A percentile compares a stretch with the other conserved stretches of the same genome.
These are phyloP conservation scores for Borostomias antarcticus DNA, from an alignment of 2,797 vertebrate species.

Conservation along the genomic window DNA sequence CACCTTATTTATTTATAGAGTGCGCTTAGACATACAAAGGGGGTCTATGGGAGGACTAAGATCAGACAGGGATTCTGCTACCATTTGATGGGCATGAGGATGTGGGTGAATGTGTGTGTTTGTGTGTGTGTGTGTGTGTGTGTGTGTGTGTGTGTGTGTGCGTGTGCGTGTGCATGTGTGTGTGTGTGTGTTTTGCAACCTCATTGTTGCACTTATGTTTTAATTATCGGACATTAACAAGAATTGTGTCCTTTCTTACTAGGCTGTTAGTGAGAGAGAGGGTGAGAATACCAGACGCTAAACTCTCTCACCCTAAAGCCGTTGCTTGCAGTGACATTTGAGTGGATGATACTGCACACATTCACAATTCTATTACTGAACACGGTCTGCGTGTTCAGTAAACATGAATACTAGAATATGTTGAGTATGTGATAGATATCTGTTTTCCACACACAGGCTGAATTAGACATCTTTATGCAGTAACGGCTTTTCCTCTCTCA, in stretches of 20 bases:
- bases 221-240: slow-evolving; percentile 10
- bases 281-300: slow-evolving; percentile 3
- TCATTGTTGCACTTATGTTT: neutral
- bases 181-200: neutral
- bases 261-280: neutral
- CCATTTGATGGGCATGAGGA: slow-evolving; percentile 1
- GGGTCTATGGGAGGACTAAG: slow-evolving; percentile 29
- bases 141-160: neutral
- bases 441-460: neutral
- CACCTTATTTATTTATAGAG: slow-evolving; percentile 81
- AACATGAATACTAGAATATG: neutral
- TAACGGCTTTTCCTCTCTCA: slow-evolving; percentile 2
- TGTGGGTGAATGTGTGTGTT: neutral
- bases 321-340: slow-evolving; percentile 4
- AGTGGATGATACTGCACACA: neutral
- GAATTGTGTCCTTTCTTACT: neutral
- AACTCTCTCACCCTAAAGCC: too few relatives aligned
- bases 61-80: slow-evolving; percentile 31
- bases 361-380: neutral
- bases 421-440: neutral
- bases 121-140: neutral
- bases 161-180: too few relatives aligned
- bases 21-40: slow-evolving; percentile 51
- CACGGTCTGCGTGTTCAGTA: neutral
- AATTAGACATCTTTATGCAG: slow-evolving; percentile 31